Conservation (phyloP, 2,888 invertebrate species). For the Polymixis lichenea region DNA sequence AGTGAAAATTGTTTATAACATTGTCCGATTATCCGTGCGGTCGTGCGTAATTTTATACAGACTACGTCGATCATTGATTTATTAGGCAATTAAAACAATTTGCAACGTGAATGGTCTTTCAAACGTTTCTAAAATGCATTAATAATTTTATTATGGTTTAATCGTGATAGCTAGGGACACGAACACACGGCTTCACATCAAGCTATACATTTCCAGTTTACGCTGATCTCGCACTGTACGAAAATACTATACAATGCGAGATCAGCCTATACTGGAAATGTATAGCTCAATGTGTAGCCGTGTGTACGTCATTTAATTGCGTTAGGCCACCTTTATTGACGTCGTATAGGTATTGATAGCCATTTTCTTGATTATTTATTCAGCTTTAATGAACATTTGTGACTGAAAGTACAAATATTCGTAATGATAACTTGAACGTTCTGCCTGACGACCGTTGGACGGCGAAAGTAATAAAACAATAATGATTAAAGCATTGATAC, state of each 20-base stretch:
- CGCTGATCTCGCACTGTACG: too few species aligned
- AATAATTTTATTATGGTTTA: not conserved
- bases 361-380: slow-evolving; percentile 2
- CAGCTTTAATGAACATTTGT: not conserved
- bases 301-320: slow-evolving; percentile 3
- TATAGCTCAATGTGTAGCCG: too few species aligned
- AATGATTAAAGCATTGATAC: slow-evolving; percentile 41
- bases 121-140: slow-evolving; percentile 13
- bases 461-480: slow-evolving; percentile 43
- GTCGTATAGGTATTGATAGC: too few species aligned
- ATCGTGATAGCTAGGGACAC: not conserved
- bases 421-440: not conserved
- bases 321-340: slow-evolving; percentile 2
- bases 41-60: slow-evolving; percentile 17
- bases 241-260: too few species aligned
- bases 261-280: too few species aligned
- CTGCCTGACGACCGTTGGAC: slow-evolving; percentile 17
- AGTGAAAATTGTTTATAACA: slow-evolving; percentile 26
- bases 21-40: slow-evolving; percentile 40
- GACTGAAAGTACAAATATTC: not conserved
- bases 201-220: too few species aligned
- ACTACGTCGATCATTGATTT: slow-evolving; percentile 31
- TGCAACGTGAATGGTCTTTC: slow-evolving; percentile 9
- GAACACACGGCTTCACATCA: too few species aligned
- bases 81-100: slow-evolving; percentile 48